phyloP scores from a whole-genome alignment of 2,113 vertebrate species.

The Catharus fuscescens region DNA sequence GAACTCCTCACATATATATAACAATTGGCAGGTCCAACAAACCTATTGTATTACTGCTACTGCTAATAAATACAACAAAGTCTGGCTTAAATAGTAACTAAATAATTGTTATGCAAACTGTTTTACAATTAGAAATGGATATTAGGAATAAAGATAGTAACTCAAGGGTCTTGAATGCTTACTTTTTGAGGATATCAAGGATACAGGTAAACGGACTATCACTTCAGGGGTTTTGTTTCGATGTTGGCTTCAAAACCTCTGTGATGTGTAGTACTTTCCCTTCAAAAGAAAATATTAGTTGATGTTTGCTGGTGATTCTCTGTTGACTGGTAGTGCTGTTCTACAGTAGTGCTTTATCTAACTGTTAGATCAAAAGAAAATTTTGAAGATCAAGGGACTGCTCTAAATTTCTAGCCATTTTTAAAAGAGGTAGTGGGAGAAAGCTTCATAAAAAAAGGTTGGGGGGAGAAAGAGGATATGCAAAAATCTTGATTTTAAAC shows the following conservation, averaged over 20 bases:
- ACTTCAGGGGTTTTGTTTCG: slow-evolving; percentile 62
- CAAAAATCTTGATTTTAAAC: not conserved
- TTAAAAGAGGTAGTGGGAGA: not conserved
- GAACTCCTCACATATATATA: not conserved
- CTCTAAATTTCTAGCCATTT: slow-evolving; percentile 56
- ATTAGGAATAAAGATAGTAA: slow-evolving; percentile 26
- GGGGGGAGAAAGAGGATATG: rapidly evolving
- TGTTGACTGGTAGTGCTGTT: slow-evolving; percentile 36
- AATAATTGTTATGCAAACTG: slow-evolving; percentile 1
- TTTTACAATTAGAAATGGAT: slow-evolving; percentile 13
- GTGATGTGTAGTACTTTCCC: slow-evolving; percentile 58
- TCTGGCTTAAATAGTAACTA: not conserved
- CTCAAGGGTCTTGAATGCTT: slow-evolving; percentile 13
- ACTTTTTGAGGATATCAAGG: slow-evolving; percentile 40
- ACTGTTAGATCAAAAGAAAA: slow-evolving; percentile 64
- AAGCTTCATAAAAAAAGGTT: not conserved
- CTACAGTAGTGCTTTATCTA: slow-evolving; percentile 56
- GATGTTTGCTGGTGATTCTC: slow-evolving; percentile 60
- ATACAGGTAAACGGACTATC: slow-evolving; percentile 45
- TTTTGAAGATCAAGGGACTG: slow-evolving; percentile 52
- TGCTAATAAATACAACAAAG: not conserved
- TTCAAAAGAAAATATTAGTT: slow-evolving; percentile 71
- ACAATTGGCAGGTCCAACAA: not conserved
- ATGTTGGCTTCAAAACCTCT: slow-evolving; percentile 55
- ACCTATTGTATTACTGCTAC: not conserved